Evolutionary conservation across 2,113 vertebrate genomes (phyloP), one percentile per base, ranked within the genome.

Genomic region (Spheniscus mendiculus): DNA sequence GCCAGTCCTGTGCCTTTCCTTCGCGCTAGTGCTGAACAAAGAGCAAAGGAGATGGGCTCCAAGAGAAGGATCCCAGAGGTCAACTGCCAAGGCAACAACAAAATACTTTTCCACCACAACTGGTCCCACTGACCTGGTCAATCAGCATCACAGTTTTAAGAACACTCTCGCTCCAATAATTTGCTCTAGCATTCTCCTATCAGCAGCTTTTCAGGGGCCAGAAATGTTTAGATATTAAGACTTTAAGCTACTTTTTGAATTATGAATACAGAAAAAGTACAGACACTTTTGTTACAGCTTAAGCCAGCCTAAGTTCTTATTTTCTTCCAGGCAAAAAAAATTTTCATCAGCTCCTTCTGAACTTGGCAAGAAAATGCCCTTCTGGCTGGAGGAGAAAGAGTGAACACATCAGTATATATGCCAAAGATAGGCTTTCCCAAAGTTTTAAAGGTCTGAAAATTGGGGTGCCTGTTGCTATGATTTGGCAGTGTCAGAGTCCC

Each of bases 191-290:
- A 85, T 92, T 96, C 56, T 90, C 70, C 55, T 79, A 67, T 87
- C 52, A 77, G n/a, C 56, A 58, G 70, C 32, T 97, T 95, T 78
- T 63, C 61, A 42, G 42, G 52, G 71, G n/a, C 56, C 74, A 69
- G 53, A 85, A 91, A 71, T 87, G 7, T 69, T 78, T 65, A 69
- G 38, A n/a, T 91, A 67, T 86, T 96, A 96, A 92, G 93, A 87
- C 73, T 77, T 71, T 90, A 86, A 94, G 92, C 89, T 87, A 69
- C 88, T 96, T 95, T 89, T 59, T 38, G 76, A 96, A 82, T 94
- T 92, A 85, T 20, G 58, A 91, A 58, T 81, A 80, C 72, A 89
- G 78, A 82, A 97, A 93, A 95, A 92, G 79, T 73, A 78, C 90
- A 94, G 90, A 71, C 81, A 44, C 10, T 83, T 78, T 84, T 91